Evolutionary conservation across 2,888 invertebrate genomes (phyloP).

Genomic region (Lymantria dispar): DNA sequence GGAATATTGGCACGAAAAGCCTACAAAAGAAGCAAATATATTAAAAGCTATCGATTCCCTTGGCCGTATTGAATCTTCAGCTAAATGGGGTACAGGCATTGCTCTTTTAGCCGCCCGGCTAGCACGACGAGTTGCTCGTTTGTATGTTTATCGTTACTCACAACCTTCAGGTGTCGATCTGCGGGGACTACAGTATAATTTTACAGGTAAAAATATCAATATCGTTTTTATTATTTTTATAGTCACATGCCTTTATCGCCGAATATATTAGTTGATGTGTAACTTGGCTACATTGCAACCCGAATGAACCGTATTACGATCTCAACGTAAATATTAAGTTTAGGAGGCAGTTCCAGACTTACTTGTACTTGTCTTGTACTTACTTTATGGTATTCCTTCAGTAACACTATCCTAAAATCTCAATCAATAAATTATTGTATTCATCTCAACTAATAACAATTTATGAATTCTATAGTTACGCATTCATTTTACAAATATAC

Average conservation of each 20-base stretch:
- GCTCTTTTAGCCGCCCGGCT: conserved; percentile 82
- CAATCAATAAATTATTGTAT: no score
- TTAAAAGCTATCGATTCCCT: conserved; percentile 67
- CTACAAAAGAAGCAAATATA: conserved; percentile 48
- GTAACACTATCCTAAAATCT: no score
- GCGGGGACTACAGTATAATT: conserved; percentile 68
- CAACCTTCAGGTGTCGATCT: conserved; percentile 72
- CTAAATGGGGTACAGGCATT: conserved; percentile 77
- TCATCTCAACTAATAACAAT: no score
- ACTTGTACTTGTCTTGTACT: no score
- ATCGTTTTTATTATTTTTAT: not conserved
- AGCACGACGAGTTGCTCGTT: conserved; percentile 64
- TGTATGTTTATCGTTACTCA: conserved; percentile 82
- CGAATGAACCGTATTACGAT: no score
- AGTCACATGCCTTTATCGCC: not conserved
- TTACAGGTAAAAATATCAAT: conserved; percentile 62
- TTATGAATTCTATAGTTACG: no score
- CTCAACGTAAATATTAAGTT: no score
- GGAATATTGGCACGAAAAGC: conserved; percentile 75
- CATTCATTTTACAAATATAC: not conserved
- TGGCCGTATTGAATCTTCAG: conserved; percentile 81
- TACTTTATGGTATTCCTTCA: no score
- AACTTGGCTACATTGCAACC: no score
- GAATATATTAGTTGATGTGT: not conserved
- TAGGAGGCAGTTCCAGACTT: no score